A percentile compares a stretch with the other conserved stretches of the same genome.
Evolutionary conservation across 1,140 invertebrate genomes (phyloP).

Genomic region (Drosophila suzukii): DNA sequence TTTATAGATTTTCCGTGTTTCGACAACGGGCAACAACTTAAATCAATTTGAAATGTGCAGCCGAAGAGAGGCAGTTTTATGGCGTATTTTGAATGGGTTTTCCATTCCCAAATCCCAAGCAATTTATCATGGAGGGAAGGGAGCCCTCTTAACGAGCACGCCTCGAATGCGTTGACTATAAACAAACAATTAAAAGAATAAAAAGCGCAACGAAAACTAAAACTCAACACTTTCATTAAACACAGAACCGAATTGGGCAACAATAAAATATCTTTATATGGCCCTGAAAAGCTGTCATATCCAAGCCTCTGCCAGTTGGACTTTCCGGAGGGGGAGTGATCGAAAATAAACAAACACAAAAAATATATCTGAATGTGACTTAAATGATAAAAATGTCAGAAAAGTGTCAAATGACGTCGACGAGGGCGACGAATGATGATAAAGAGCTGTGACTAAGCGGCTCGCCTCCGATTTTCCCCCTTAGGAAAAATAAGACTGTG

Average conservation of each 20-base stretch:
- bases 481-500: conserved; percentile 12
- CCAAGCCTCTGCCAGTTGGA: conserved; percentile 17
- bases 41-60: conserved; percentile 71
- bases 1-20: conserved; percentile 74
- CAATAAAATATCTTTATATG: conserved; percentile 77
- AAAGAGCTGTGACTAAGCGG: conserved; percentile 75
- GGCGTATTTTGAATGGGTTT: conserved; percentile 73
- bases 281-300: conserved; percentile 61
- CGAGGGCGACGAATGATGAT: conserved; percentile 80
- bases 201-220: conserved; percentile 71
- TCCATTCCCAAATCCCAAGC: conserved; percentile 43
- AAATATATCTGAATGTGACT: conserved; percentile 64
- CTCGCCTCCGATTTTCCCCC: conserved; percentile 26
- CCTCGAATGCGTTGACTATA: conserved; percentile 68
- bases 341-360: conserved; percentile 45
- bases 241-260: conserved; percentile 64
- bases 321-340: conserved; percentile 8
- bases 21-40: conserved; percentile 65
- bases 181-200: conserved; percentile 75
- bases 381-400: conserved; percentile 81
- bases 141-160: conserved; percentile 63
- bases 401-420: conserved; percentile 78
- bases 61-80: conserved; percentile 61
- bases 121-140: conserved; percentile 67
- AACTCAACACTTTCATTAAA: conserved; percentile 81